Percentiles rank a stretch among this genome's conserved stretches.
Conservation (phyloP, 2,113 vertebrate species). For the Callocephalon fimbriatum region DNA sequence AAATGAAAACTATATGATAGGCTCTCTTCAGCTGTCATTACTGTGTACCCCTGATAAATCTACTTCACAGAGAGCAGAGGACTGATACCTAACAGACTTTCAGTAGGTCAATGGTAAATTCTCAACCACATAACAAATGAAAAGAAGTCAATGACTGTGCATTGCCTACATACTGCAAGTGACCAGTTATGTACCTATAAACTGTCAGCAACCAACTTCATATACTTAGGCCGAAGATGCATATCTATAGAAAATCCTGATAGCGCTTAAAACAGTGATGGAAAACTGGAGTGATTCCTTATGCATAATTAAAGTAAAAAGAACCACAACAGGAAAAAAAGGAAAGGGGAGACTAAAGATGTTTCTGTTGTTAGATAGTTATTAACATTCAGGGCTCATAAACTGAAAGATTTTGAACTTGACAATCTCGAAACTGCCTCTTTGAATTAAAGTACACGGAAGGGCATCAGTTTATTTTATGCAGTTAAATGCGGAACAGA, state of each 20-base stretch:
- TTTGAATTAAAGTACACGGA: background rate
- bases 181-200: background rate
- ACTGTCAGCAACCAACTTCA: background rate
- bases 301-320: background rate
- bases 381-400: background rate
- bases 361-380: background rate
- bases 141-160: background rate
- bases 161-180: background rate
- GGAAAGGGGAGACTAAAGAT: background rate
- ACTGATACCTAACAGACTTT: background rate
- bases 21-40: background rate
- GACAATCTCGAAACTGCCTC: background rate
- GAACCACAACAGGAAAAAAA: background rate
- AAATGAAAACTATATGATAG: background rate
- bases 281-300: background rate
- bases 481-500: too few relatives aligned
- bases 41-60: background rate
- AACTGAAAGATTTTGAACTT: background rate
- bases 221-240: background rate
- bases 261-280: background rate
- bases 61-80: background rate
- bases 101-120: background rate
- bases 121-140: background rate
- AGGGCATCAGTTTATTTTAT: background rate
- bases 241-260: background rate